These are phyloP conservation scores for Mizuhopecten yessoensis DNA, from an alignment of 1,140 invertebrate species.

Conservation along the genomic window DNA sequence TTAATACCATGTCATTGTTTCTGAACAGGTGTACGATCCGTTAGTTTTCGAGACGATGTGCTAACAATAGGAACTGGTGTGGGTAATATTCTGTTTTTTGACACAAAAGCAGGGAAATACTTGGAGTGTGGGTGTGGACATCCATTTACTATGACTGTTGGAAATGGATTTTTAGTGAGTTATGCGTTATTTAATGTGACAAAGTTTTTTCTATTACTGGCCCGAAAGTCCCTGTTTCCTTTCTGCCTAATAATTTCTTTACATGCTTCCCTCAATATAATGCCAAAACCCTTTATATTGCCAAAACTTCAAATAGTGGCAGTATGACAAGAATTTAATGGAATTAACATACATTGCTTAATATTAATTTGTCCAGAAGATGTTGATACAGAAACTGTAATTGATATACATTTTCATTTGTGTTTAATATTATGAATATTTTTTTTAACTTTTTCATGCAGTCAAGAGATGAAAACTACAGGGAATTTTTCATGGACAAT, in stretches of 20 bases:
- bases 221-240: too few relatives aligned
- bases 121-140: slow-evolving; percentile 87
- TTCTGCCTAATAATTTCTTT: too few relatives aligned
- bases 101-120: slow-evolving; percentile 94
- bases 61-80: slow-evolving; percentile 96
- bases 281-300: too few relatives aligned
- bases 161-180: slow-evolving; percentile 93
- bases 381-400: too few relatives aligned
- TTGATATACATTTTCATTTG: too few relatives aligned
- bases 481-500: slow-evolving; percentile 78
- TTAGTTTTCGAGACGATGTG: slow-evolving; percentile 94
- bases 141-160: slow-evolving; percentile 94
- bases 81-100: slow-evolving; percentile 96
- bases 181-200: neutral
- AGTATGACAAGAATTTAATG: too few relatives aligned
- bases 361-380: too few relatives aligned
- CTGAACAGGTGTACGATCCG: slow-evolving; percentile 89
- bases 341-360: too few relatives aligned
- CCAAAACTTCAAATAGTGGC: too few relatives aligned
- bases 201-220: too few relatives aligned
- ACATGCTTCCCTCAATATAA: too few relatives aligned
- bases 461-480: slow-evolving; percentile 80
- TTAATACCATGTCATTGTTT: neutral
- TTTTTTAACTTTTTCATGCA: slow-evolving; percentile 61
- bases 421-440: too few relatives aligned